Conservation (phyloP, 2,113 vertebrate genomes). For the Tricholaema leucomelas region DNA sequence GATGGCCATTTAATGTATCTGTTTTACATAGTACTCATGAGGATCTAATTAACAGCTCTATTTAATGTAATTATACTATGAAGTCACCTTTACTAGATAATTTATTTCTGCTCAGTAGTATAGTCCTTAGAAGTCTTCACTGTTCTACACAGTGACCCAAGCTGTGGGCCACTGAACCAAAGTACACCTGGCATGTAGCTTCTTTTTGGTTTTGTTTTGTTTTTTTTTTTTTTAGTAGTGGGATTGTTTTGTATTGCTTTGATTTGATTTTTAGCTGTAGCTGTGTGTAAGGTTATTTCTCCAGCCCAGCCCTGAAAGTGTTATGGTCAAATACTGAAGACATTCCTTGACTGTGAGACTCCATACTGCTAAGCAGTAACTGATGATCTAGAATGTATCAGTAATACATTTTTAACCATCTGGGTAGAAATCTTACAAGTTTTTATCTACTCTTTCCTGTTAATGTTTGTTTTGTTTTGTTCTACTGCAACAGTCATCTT, state of each 20-base stretch:
- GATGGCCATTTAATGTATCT: not conserved
- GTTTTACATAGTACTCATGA: not conserved
- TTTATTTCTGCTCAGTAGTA: not conserved
- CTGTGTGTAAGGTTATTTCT: not conserved
- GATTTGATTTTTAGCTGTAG: not conserved
- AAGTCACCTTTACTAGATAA: not conserved
- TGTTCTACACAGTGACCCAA: not conserved
- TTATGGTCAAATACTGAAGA: not conserved
- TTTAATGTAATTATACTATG: not conserved
- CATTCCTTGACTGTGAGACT: not conserved
- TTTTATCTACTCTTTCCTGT: not conserved
- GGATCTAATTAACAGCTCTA: not conserved
- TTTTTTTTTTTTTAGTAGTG: not conserved
- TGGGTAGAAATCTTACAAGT: not conserved
- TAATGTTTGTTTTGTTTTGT: not conserved
- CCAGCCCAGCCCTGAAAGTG: not conserved
- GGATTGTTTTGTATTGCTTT: not conserved
- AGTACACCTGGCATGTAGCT: not conserved
- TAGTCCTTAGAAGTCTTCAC: not conserved
- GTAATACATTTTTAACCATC: not conserved
- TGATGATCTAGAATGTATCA: not conserved
- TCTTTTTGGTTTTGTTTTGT: not conserved
- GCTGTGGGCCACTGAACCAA: not conserved
- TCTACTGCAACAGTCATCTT: not conserved
- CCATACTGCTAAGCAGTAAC: not conserved